Evolutionary conservation across 2,888 invertebrate genomes (phyloP).

Genomic region (Trichopria drosophilae): DNA sequence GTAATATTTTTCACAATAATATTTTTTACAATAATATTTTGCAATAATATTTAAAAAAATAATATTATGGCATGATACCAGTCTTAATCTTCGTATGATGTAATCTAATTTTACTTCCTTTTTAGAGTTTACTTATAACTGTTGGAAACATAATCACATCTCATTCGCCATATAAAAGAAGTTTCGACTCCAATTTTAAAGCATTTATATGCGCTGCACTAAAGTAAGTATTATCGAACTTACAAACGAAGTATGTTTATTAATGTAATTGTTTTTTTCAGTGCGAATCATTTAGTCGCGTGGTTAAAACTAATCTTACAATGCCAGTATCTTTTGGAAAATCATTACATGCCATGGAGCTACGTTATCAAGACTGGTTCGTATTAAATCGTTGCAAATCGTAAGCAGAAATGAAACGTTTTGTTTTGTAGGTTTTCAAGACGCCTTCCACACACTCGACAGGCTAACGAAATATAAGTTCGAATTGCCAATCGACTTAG

Average conservation of each 20-base stretch:
- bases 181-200: conserved; percentile 96
- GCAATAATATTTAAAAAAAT: no score
- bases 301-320: conserved; percentile 95
- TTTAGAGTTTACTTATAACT: conserved; percentile 80
- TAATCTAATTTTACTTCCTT: conserved; percentile 29
- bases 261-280: no score
- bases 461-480: conserved; percentile 83
- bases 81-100: no score
- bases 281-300: conserved; percentile 85
- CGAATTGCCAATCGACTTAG: conserved; percentile 93
- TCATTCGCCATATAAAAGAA: conserved; percentile 90
- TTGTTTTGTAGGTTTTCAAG: conserved; percentile 80
- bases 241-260: no score
- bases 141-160: conserved; percentile 90
- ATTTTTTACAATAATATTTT: no score
- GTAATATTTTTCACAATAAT: no score
- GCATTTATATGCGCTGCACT: conserved; percentile 95
- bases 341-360: conserved; percentile 87
- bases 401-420: not conserved
- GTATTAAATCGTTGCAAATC: conserved; percentile 25
- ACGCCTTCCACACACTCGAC: conserved; percentile 88
- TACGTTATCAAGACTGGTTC: conserved; percentile 90
- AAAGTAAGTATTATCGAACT: conserved; percentile 69
- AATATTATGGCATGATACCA: no score
- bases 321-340: conserved; percentile 76